Base-by-base conservation (phyloP, 2,888 invertebrate genomes). In the Furcula furcula region DNA sequence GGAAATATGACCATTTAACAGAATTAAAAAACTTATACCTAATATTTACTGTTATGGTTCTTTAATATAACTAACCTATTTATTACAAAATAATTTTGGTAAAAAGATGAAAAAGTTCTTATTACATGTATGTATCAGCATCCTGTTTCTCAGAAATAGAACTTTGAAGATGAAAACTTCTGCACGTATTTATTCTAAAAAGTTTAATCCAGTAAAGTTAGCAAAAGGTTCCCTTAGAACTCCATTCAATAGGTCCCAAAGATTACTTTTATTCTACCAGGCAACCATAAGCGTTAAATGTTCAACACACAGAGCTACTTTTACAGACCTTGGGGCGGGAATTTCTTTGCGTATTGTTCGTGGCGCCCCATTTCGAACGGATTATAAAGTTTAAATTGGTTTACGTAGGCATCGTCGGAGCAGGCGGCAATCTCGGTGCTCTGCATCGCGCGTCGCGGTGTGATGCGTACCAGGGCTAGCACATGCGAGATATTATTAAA, bases 321-420 rank as follows among this genome's bases (percentile, higher is more conserved):
- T 21, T 10, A 6, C 16, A 31, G 36, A 47, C 46, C 52, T 46
- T 47, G 42, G 49, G 39, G 38, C 47, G 31, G n/a, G 39, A 54
- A 57, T 51, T 56, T 46, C 58, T 53, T 48, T 44, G 43, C 35
- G 43, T 51, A 49, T 62, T 56, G 57, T 53, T 57, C 37, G 31
- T 46, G 33, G 30, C 41, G 30, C 44, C 41, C 42, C 40, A 45
- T 52, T 56, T 43, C 48, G 36, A 34, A 40, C 39, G 55, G 65
- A 60, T 61, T 63, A 64, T 52, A 59, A 65, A 66, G 53, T 64
- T 67, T 59, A 63, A 67, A 67, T 63, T 59, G 64, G 55, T 65
- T 65, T 61, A 55, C 40, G 56, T 46, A 47, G 48, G 45, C 51
- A 46, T 46, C 36, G 39, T 15, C 41, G 30, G 7, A 18, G 40